Evolutionary conservation across 2,113 vertebrate species (phyloP), one percentile per base, ranked within the genome.

Genomic region (Brachyhypopomus gauderio): DNA sequence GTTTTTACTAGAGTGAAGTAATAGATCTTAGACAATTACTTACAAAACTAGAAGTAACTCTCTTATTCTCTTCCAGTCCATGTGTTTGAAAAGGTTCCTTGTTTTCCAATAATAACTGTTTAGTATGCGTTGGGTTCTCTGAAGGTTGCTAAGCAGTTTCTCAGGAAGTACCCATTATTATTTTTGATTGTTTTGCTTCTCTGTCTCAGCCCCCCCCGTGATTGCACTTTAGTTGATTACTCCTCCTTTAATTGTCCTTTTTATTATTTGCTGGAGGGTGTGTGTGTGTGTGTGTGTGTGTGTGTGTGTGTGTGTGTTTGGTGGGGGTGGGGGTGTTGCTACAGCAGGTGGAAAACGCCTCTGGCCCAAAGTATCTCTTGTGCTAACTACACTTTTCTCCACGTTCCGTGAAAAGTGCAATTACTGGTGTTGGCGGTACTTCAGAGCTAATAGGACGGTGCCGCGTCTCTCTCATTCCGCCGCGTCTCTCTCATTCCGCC

Each of bases 371-470:
- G 81, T 88, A 78, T 86, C 80, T 81, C 59, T 19, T 74, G 67
- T 48, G 66, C 88, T 80, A 76, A 80, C 84, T 86, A 78, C 86
- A 80, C 75, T 86, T 89, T 88, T 79, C 72, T 77, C 73, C 62
- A 72, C 78, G 88, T 90, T 86, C 87, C 81, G 81, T 85, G 83
- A 89, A 86, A 86, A 63, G 72, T 75, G 80, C 45, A 91, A 91
- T 93, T 92, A 91, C 75, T 62, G 73, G 62, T 14, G 22, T 76
- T 76, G 81, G 83, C 16, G n/a, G 74, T 59, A 41, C 82, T 83
- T 72, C 82, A 85, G 75, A 63, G 77, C 90, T 87, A 89, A 89
- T 89, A 84, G 84, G 70, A 55, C 45, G 77, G 69, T 41, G 72
- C 38, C 82, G 45, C 63, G 79, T 58, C 70, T 66, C 69, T 80